Percentiles rank a stretch among this genome's conserved stretches.
Evolutionary conservation across 2,888 invertebrate genomes (phyloP).

Genomic region (Agrochola lota): DNA sequence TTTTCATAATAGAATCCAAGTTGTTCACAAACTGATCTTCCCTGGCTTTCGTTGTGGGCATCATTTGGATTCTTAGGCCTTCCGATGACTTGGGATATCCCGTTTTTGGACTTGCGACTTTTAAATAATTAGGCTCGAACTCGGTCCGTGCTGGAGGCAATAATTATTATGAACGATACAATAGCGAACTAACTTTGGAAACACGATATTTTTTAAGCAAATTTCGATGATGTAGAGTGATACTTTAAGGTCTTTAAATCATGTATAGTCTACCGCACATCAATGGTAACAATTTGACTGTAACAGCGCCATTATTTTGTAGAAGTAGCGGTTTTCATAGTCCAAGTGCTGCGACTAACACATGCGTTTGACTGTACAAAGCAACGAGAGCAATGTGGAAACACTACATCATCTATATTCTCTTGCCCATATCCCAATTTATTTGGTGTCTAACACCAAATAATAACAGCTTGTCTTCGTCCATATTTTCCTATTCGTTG

Average conservation of each 20-base stretch:
- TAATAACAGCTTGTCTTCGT: background rate
- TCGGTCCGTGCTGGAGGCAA: slow-evolving; percentile 49
- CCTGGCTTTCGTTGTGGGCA: slow-evolving; percentile 52
- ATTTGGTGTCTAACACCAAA: background rate
- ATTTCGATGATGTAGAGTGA: background rate
- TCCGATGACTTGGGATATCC: slow-evolving; percentile 43
- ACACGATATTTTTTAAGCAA: background rate
- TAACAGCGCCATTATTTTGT: background rate
- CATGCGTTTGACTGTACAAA: too few species aligned
- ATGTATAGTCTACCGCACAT: background rate
- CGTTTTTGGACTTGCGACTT: background rate
- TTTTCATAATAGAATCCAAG: slow-evolving; percentile 41
- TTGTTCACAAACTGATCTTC: slow-evolving; percentile 51
- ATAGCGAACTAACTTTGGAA: background rate
- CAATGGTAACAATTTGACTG: background rate
- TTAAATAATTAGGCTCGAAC: background rate
- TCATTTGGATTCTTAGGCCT: slow-evolving; percentile 70
- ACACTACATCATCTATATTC: too few species aligned
- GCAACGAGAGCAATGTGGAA: background rate
- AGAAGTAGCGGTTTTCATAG: background rate
- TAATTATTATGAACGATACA: slow-evolving; percentile 39
- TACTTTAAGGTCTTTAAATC: background rate
- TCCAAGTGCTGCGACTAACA: too few species aligned
- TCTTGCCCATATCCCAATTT: background rate
- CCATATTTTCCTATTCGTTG: background rate